These are phyloP conservation scores for Gymnosoma rotundatum DNA, from an alignment of 2,888 invertebrate genomes.

Conservation along the genomic window DNA sequence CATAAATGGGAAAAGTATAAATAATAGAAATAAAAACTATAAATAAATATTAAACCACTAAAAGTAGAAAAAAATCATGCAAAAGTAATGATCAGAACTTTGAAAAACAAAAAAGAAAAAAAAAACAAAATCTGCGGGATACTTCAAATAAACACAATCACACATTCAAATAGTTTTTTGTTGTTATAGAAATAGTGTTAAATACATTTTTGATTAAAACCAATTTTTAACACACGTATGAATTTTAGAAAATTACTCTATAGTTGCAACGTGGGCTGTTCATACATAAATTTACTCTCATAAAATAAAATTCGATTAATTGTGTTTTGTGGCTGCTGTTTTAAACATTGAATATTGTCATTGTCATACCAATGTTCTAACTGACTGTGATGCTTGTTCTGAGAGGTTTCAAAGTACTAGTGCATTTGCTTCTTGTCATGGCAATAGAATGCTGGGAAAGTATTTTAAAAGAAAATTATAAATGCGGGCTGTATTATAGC, in stretches of 20 bases:
- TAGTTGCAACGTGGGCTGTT: not conserved
- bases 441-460: constrained; percentile 34
- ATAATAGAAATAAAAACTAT: no score
- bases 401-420: not conserved
- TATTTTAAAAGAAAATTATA: constrained; percentile 27
- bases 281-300: not conserved
- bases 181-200: constrained; percentile 7
- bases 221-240: not conserved
- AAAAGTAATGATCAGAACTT: constrained; percentile 33
- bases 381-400: not conserved
- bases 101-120: not conserved
- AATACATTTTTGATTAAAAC: not conserved
- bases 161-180: not conserved
- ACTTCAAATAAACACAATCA: constrained; percentile 24
- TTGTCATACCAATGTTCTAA: not conserved
- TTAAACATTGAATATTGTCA: constrained; percentile 42
- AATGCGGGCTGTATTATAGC: constrained; percentile 53
- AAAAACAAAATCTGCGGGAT: constrained; percentile 49
- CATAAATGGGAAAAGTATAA: constrained; percentile 20
- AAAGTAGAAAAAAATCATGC: constrained; percentile 33
- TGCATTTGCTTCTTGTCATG: not conserved
- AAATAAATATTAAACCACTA: no score
- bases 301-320: constrained; percentile 16
- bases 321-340: not conserved
- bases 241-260: not conserved